Base-by-base conservation (phyloP, 2,113 vertebrate species). In the Typhlomys cinereus region DNA sequence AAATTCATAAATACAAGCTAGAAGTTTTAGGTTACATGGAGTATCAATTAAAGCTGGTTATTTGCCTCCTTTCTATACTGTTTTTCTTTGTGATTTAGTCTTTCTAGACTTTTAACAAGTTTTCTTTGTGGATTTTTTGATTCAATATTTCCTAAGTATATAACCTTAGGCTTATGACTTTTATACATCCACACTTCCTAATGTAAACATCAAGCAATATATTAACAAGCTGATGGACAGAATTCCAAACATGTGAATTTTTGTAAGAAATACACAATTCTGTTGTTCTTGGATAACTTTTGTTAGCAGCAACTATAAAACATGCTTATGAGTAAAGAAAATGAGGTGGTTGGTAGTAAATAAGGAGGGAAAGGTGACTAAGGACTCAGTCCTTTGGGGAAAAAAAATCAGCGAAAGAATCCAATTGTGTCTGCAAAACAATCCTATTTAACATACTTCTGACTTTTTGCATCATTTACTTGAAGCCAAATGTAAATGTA, bases 401-500 rank as follows among this genome's bases (percentile, higher is more conserved):
- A 27, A 50, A 25, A 18, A 3, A n/a, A 80, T 4, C 88, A 34
- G 41, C 12, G 83, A 12, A 95, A 92, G 52, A 94, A 76, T 84
- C 41, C 36, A 90, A 95, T 18, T 84, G 7, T 80, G 70, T 34
- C 44, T 92, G 78, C n/a, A 50, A 89, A 92, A 81, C 69, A 92
- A 76, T 61, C 46, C 74, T 11, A 20, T 78, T 13, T 92, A 78
- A 90, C 10, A 79, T 79, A 79, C 7, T 83, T 66, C n/a, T 88
- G 50, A 82, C 46, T n/a, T 88, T 91, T 84, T 93, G 31, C 82
- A n/a, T 70, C n/a, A 92, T 91, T 70, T 90, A 62, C 93, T 76
- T 70, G 59, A 88, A 90, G 83, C 46, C 84, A 52, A 86, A 75
- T 96, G 96, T 96, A 91, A 97, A 95, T 94, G 15, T 73, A 66